Conservation (phyloP, 2,113 vertebrate genomes). For the Aptenodytes forsteri region DNA sequence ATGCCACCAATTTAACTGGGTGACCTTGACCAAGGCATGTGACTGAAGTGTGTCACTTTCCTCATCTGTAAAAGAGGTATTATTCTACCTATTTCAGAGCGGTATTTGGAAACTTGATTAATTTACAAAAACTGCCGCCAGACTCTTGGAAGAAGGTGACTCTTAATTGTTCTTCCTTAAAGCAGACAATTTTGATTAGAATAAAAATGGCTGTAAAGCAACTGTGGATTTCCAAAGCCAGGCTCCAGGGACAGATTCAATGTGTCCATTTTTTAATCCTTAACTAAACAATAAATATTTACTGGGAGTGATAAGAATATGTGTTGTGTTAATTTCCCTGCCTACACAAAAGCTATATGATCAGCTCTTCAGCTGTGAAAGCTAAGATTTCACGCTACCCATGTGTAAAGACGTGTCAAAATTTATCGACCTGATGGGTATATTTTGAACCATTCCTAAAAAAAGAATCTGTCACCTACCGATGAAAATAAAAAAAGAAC, state of each 20-base stretch:
- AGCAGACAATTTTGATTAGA: constrained; percentile 41
- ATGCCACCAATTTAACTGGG: neutral
- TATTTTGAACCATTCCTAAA: neutral
- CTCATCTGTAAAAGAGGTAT: neutral
- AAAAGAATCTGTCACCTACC: neutral
- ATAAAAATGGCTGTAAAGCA: neutral
- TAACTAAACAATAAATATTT: constrained; percentile 37
- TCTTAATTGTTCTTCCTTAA: constrained; percentile 42
- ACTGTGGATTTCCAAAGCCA: neutral
- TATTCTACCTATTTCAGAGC: neutral
- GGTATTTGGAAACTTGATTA: constrained; percentile 11
- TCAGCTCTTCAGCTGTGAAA: neutral
- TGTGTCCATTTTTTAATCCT: neutral
- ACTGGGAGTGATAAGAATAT: neutral
- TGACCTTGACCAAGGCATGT: neutral
- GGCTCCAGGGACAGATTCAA: neutral
- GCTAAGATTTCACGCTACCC: neutral
- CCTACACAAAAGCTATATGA: neutral
- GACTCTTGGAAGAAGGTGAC: constrained; percentile 27
- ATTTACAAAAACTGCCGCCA: constrained; percentile 42
- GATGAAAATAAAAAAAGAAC: neutral
- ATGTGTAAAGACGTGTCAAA: neutral
- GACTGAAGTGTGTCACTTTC: neutral
- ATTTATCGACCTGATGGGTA: neutral
- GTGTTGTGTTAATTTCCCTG: neutral